Base-by-base conservation (phyloP, 2,888 invertebrate genomes). In the Diaprepes abbreviatus region DNA sequence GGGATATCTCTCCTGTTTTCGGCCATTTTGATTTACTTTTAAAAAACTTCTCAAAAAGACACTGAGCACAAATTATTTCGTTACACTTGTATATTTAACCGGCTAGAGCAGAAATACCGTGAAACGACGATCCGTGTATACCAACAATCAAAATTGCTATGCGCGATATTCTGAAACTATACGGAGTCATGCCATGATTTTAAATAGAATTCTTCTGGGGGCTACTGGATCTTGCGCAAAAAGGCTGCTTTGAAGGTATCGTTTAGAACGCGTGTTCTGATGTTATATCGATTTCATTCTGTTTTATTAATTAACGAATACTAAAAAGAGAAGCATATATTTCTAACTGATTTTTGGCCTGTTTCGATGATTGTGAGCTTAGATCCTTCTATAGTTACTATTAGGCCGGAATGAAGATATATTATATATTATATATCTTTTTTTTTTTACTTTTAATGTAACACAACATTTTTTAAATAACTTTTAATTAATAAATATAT, bases 1-100 rank as follows among this genome's bases (percentile, higher is more conserved):
- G 96, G 96, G 87, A 95, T 95, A 88, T 94, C 76, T 54, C 80
- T 91, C 86, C 92, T 93, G 83, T 91, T 91, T 87, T 94, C 93
- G 84, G 93, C 92, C 94, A 94, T 94, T 87, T 84, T 85, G 4
- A n/a, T 40, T 40, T 19, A 21, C 19, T 36, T 43, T 55, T 36
- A 14, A 24, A 33, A 33, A 33, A 33, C 33, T 33, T 55, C 40
- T 19, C 38, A 43, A 21, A 40, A 60, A 50, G 5, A 21, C 65
- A 67, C 52, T 50, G 12, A 19, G 43, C 9, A 28, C 45, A 54
- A 33, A 52, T 10, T 14, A 40, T 35, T 50, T 28, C 48, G 50
- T 16, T 57, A 48, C 68, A 48, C 48, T 60, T 36, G 66, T 45
- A 17, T 63, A 38, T 54, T 24, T 9, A 55, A 60, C 59, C 66